Base-by-base conservation (phyloP, 2,888 invertebrate species). In the Calameuta idolon region DNA sequence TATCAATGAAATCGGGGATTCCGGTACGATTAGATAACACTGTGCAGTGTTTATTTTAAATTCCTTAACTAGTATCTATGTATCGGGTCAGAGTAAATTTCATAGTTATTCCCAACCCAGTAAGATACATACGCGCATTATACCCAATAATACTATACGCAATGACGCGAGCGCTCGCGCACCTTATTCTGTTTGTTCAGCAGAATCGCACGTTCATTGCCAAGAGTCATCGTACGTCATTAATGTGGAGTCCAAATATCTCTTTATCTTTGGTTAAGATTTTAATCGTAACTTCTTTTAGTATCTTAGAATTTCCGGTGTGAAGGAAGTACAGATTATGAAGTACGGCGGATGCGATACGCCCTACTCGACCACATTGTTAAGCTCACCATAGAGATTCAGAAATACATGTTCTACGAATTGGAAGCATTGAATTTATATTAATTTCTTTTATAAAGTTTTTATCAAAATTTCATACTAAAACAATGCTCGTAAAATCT, bases 11-110 rank as follows among this genome's bases (percentile, higher is more conserved):
- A 80, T 76, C 81, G 82, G 82, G 85, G 83, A 83, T 86, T 85
- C 83, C 81, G 81, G 80, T 81, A 79, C 81, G 85, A 86, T 86
- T 85, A 86, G 86, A 86, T 86, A 86, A 86, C 82, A 30, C 37
- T 76, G 74, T 82, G 77, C 81, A 73, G 77, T 82, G 82, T 83
- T 83, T 84, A 84, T 83, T 84, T 81, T 83, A 83, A 83, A 84
- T 84, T 75, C 81, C 75, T 80, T 76, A 23, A 31, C 31, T 11
- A 31, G 71, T 11, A 71, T 23, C 55, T 55, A 55, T 23, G 55
- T 55, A 23, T 23, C 55, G 55, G 55, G 2, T 23, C 55, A 23
- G 9, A 55, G 55, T 55, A 55, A 55, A 55, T 55, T 55, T 55
- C 55, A 55, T 55, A 55, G 55, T 55, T 55, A 55, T 55, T 55